Conservation (phyloP, 1,140 invertebrate species). For the Mizuhopecten yessoensis region DNA sequence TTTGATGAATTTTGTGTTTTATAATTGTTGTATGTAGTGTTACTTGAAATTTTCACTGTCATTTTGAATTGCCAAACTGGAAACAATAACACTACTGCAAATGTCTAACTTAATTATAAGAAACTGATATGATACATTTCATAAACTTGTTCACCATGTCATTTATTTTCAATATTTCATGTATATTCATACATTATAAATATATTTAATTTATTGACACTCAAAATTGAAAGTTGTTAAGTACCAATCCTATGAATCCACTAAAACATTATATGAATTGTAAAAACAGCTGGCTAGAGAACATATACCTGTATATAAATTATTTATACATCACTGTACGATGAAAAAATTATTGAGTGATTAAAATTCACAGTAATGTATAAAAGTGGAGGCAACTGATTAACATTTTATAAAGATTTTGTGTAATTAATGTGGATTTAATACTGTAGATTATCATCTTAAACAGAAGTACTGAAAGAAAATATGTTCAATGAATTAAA, state of each 20-base stretch:
- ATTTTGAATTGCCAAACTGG: neutral
- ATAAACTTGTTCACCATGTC: neutral
- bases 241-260: neutral
- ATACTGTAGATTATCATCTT: no score
- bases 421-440: no score
- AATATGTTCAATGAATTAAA: no score
- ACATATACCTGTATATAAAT: neutral
- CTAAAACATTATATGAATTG: neutral
- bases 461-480: no score
- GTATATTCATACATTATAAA: slow-evolving; percentile 7
- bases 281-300: neutral
- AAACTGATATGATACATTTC: neutral
- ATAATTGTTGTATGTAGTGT: no score
- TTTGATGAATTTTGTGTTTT: no score
- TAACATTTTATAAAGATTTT: no score
- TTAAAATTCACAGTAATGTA: neutral
- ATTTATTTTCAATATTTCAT: neutral
- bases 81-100: neutral
- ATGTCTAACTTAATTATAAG: neutral
- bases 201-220: neutral
- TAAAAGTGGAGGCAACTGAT: no score
- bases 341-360: neutral
- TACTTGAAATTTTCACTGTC: neutral
- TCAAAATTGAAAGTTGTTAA: neutral
- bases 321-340: neutral